Evolutionary conservation across 2,113 vertebrate species (phyloP).

Genomic region (Pseudorasbora parva): DNA sequence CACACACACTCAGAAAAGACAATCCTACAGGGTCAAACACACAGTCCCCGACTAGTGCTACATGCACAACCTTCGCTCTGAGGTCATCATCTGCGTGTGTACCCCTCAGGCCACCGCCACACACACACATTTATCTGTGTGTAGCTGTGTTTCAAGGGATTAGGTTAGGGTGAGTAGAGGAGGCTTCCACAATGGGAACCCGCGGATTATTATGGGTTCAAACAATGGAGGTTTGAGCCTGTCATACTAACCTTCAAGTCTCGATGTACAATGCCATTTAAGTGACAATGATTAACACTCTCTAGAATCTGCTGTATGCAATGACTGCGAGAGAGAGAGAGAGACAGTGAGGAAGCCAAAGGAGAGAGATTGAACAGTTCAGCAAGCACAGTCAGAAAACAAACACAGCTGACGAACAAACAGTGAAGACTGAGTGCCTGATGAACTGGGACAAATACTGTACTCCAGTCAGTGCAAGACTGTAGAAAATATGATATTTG

Average conservation of each 20-base stretch:
- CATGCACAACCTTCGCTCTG: conserved; percentile 77
- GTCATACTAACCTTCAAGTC: conserved; percentile 97
- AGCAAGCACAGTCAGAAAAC: conserved; percentile 50
- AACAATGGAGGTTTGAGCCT: conserved; percentile 36
- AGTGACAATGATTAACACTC: conserved; percentile 98
- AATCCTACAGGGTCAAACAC: conserved; percentile 65
- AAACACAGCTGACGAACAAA: conserved; percentile 47
- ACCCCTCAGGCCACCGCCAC: neutral
- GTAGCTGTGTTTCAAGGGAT: conserved; percentile 22
- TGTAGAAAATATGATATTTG: neutral
- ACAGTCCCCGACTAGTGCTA: conserved; percentile 75
- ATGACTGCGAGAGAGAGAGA: conserved; percentile 87
- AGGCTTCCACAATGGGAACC: conserved; percentile 32
- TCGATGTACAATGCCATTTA: conserved; percentile 97
- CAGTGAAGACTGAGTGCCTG: conserved; percentile 24
- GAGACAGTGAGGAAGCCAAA: conserved; percentile 62
- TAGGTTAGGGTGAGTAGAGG: conserved; percentile 40
- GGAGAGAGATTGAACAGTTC: conserved; percentile 51
- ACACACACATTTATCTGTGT: conserved; percentile 25
- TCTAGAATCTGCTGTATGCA: conserved; percentile 99
- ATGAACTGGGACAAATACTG: conserved; percentile 1
- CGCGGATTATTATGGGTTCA: conserved; percentile 39
- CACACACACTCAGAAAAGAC: neutral
- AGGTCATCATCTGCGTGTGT: conserved; percentile 47
- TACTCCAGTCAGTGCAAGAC: neutral